phyloP scores from a whole-genome alignment of 2,113 vertebrate genomes.

The Heterocephalus glaber region DNA sequence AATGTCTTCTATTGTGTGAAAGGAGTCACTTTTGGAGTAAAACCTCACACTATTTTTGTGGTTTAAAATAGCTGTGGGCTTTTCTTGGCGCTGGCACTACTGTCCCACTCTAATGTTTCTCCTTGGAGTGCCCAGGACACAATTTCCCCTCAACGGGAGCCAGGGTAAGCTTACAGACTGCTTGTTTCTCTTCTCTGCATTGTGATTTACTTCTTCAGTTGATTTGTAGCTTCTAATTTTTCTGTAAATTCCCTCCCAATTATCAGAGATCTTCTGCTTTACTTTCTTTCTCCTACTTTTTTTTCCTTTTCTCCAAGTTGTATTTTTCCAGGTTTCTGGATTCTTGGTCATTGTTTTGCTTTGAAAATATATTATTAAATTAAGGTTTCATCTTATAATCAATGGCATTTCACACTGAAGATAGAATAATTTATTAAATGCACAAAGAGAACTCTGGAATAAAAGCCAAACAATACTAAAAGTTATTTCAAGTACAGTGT shows the following conservation, averaged over 20 bases:
- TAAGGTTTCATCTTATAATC: background rate
- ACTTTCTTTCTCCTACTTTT: background rate
- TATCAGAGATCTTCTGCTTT: background rate
- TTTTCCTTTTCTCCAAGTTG: background rate
- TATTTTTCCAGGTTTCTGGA: background rate
- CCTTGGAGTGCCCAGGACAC: background rate
- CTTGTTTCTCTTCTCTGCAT: background rate
- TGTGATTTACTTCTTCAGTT: background rate
- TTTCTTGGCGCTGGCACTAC: too few relatives aligned
- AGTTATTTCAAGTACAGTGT: background rate
- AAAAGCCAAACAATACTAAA: background rate
- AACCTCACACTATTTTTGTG: background rate
- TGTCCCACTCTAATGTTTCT: too few relatives aligned
- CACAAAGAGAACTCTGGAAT: background rate
- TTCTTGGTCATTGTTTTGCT: background rate
- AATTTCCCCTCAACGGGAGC: background rate
- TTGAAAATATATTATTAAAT: slow-evolving; percentile 7
- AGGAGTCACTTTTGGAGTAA: background rate
- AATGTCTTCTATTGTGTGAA: background rate
- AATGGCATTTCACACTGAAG: background rate
- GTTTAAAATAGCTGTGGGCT: too few relatives aligned
- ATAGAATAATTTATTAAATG: background rate
- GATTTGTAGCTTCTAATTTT: background rate
- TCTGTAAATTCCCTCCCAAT: background rate
- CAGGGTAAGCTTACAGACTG: background rate